Base-by-base conservation (phyloP, 1,140 invertebrate genomes). In the Drosophila varians region DNA sequence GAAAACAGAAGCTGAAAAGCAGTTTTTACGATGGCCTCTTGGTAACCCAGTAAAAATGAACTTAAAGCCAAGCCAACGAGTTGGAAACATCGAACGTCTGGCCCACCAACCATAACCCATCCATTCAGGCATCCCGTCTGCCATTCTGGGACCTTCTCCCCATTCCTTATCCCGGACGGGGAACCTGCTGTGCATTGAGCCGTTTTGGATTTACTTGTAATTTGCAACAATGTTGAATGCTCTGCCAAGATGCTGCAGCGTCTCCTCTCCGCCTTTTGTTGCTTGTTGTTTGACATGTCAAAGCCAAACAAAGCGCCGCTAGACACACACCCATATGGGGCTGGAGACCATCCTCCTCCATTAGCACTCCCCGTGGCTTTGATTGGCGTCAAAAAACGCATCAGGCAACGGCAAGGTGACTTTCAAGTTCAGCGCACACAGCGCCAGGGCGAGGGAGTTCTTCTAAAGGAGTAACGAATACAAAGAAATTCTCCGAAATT, bases 361-460 rank as follows among this genome's bases (percentile, higher is more conserved):
- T 65, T 49, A 42, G 21, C 57, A 54, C 45, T 16, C 49, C 66
- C 66, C 66, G 42, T 73, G 52, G 77, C 49, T 66, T 65, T 86
- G 80, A 86, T 86, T 86, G 80, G 76, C 80, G 79, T 84, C 79
- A 84, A 84, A 78, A 73, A 84, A 86, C 80, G 80, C 80, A 84
- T 84, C 80, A 86, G 31, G 57, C 38, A 42, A 60, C 28, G 54
- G 53, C 68, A 76, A 84, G 80, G 80, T 86, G 80, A 86, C 80
- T 74, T 70, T 86, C 62, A 73, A 77, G 82, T 84, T 84, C 80
- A 74, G 61, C 43, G 58, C 36, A 52, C 68, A 55, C 14, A 36
- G 19, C 25, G 1, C 4, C 1, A 18, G 38, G 16, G 38, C 5
- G 36, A 16, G 36, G n/a, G 14, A 38, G 4, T 38, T 12, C 4